Conservation (phyloP, 2,113 vertebrate genomes). For the Pithys albifrons region DNA sequence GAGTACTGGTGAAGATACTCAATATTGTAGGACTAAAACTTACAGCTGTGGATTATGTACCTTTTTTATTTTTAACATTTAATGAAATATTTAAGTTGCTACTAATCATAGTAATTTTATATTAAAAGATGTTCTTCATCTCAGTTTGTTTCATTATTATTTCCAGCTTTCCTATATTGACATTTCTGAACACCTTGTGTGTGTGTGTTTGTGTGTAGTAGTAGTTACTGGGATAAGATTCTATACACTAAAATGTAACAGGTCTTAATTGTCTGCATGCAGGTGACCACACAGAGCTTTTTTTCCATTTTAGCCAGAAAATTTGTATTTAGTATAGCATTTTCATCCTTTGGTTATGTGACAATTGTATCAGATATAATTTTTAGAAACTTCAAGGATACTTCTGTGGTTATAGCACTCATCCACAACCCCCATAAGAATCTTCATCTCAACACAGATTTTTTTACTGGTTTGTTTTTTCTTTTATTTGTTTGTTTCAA, state of each 20-base stretch:
- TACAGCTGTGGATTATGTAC: background rate
- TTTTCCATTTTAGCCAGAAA: background rate
- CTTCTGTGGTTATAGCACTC: background rate
- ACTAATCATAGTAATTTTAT: background rate
- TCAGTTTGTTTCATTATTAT: background rate
- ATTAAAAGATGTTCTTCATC: background rate
- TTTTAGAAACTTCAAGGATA: background rate
- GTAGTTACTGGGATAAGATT: background rate
- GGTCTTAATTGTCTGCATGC: fast-evolving
- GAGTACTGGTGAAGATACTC: background rate
- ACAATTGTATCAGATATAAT: background rate
- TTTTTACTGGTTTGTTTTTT: background rate
- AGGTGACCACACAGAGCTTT: background rate
- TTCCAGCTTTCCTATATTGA: background rate
- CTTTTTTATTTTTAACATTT: background rate
- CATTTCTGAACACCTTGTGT: background rate
- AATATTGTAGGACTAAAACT: background rate
- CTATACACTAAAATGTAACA: background rate
- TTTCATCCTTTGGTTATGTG: background rate
- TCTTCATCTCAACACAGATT: background rate
- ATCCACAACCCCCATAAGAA: background rate
- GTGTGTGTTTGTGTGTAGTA: background rate
- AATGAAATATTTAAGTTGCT: background rate
- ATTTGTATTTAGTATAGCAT: background rate
- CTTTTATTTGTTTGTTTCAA: background rate